Percentiles rank a stretch among this genome's conserved stretches.
Evolutionary conservation across 2,888 invertebrate genomes (phyloP).

Genomic region (Drepana falcataria): DNA sequence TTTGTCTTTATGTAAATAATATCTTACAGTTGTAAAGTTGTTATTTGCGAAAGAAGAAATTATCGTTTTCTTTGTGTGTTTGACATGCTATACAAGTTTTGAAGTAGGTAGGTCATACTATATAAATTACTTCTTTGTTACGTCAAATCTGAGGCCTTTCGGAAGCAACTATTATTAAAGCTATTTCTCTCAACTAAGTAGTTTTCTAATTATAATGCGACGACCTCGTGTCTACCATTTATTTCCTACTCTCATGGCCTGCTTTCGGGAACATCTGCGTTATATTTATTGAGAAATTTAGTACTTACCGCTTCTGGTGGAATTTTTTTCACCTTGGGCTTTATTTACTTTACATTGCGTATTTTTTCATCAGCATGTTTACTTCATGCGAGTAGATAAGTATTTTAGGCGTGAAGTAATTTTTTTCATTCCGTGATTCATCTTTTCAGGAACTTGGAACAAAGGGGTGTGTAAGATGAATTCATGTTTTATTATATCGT

Average conservation of each 20-base stretch:
- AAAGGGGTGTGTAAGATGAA: neutral
- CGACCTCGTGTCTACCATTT: slow-evolving; percentile 35
- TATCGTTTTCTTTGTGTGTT: slow-evolving; percentile 1
- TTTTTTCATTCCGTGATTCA: slow-evolving; percentile 14
- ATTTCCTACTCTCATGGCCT: slow-evolving; percentile 39
- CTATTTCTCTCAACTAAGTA: too few species aligned
- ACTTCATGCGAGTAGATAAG: neutral
- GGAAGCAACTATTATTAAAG: too few species aligned
- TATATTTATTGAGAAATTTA: slow-evolving; percentile 36
- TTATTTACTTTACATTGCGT: slow-evolving; percentile 17
- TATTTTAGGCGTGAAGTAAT: neutral
- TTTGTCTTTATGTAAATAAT: neutral
- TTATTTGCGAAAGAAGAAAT: neutral
- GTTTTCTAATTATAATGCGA: slow-evolving; percentile 16
- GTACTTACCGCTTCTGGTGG: slow-evolving; percentile 19
- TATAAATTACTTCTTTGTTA: too few species aligned
- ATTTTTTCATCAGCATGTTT: neutral
- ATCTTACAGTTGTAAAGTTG: neutral
- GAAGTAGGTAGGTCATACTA: too few species aligned
- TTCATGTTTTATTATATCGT: too few species aligned
- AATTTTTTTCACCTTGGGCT: slow-evolving; percentile 23
- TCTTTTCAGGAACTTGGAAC: neutral
- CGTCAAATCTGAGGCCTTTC: too few species aligned
- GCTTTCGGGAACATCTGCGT: slow-evolving; percentile 34
- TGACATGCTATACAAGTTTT: neutral